A percentile compares a stretch with the other conserved stretches of the same genome.
These are phyloP conservation scores for Palloptera scutellata DNA, from an alignment of 2,888 invertebrate species.

Conservation along the genomic window DNA sequence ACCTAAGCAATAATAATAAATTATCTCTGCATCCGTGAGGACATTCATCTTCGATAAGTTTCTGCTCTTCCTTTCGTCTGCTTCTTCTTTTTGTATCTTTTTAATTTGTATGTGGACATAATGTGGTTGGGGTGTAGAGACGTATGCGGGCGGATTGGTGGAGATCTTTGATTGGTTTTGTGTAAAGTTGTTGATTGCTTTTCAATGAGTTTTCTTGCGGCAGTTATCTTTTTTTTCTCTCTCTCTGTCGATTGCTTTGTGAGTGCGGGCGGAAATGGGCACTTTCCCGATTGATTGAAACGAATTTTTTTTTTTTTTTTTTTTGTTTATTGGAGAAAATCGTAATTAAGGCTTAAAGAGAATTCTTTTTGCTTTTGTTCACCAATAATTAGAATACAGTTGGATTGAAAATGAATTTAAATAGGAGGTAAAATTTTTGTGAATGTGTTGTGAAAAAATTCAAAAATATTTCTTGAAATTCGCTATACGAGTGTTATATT, in stretches of 20 bases:
- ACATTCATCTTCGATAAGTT: conserved; percentile 25
- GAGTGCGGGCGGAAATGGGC: neutral
- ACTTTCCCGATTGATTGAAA: neutral
- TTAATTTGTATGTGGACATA: neutral
- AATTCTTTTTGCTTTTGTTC: neutral
- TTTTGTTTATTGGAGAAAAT: conserved; percentile 3
- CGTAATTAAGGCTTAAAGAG: conserved; percentile 19
- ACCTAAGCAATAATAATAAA: conserved; percentile 57
- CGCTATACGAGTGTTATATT: no score
- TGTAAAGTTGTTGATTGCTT: conserved; percentile 25
- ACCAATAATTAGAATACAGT: neutral
- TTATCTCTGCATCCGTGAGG: conserved; percentile 42
- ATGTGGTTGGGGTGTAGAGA: neutral
- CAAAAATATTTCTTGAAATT: neutral
- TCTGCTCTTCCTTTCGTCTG: neutral
- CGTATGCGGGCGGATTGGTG: neutral
- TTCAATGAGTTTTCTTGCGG: conserved; percentile 20
- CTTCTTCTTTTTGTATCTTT: neutral
- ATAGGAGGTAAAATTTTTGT: neutral
- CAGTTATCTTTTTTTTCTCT: neutral
- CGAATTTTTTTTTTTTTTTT: neutral
- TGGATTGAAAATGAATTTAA: conserved; percentile 3
- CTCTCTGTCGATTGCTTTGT: neutral
- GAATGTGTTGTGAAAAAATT: neutral
- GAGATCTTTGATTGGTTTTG: conserved; percentile 1